phyloP scores from a whole-genome alignment of 2,797 vertebrate genomes.

The Hippopotamyrus pictus region DNA sequence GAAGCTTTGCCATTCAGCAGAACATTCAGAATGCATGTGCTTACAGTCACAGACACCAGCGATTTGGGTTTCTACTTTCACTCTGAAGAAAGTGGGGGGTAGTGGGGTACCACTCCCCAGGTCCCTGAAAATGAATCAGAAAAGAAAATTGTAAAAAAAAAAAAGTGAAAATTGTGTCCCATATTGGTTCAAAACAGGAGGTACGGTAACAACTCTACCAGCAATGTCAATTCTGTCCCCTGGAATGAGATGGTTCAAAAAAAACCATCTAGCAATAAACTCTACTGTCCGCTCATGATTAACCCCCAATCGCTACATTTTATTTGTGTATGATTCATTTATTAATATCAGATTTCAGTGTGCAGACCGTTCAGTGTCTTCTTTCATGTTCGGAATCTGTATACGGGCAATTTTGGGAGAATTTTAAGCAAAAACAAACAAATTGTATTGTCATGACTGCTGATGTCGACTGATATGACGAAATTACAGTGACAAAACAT shows the following conservation, averaged over 20 bases:
- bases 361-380: background rate
- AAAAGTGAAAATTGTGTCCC: background rate
- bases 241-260: background rate
- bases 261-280: background rate
- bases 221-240: background rate
- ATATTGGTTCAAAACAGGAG: background rate
- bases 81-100: background rate
- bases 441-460: background rate
- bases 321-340: background rate
- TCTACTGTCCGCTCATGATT: background rate
- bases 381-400: background rate
- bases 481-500: background rate
- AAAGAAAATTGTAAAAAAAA: background rate
- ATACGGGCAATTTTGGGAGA: background rate
- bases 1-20: background rate
- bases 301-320: background rate
- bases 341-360: background rate
- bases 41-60: background rate
- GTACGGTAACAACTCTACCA: background rate
- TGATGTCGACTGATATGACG: background rate
- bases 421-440: background rate
- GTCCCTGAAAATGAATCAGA: background rate
- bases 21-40: background rate
- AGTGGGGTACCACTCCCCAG: background rate
- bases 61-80: background rate